Conservation (phyloP, 1,140 invertebrate genomes). For the Aphelenchoides avenae region DNA sequence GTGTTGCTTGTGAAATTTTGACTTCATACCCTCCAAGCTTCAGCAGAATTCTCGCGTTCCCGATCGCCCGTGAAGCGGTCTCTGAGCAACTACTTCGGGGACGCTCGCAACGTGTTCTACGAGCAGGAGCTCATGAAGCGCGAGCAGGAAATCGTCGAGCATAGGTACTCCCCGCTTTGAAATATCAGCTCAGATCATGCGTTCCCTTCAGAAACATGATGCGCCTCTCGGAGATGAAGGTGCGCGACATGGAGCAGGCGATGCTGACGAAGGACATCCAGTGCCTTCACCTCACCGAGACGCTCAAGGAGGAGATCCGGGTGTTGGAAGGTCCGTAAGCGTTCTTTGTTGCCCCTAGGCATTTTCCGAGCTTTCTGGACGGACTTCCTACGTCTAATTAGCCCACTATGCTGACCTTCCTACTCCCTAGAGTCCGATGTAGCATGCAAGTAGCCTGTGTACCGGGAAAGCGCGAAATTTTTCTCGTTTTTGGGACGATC, state of each 20-base stretch:
- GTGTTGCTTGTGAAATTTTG: too few species aligned
- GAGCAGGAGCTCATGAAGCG: slow-evolving; percentile 49
- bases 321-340: slow-evolving; percentile 47
- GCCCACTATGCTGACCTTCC: too few species aligned
- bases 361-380: neutral
- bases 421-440: too few species aligned
- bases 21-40: too few species aligned
- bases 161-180: slow-evolving; percentile 20
- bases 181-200: slow-evolving; percentile 7
- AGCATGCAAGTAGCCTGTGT: too few species aligned
- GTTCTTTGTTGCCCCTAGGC: slow-evolving; percentile 2
- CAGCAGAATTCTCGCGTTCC: neutral
- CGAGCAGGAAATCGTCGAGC: slow-evolving; percentile 49
- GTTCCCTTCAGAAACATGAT: slow-evolving; percentile 37
- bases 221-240: slow-evolving; percentile 49
- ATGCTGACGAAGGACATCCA: slow-evolving; percentile 53
- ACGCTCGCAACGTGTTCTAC: slow-evolving; percentile 48
- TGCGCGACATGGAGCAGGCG: slow-evolving; percentile 51
- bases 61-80: slow-evolving; percentile 10
- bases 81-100: slow-evolving; percentile 24
- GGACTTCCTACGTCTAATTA: too few species aligned
- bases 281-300: slow-evolving; percentile 54
- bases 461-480: too few species aligned
- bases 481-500: too few species aligned
- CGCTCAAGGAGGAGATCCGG: slow-evolving; percentile 51